Base-by-base conservation (phyloP, 2,797 vertebrate genomes). In the Mycteria americana region DNA sequence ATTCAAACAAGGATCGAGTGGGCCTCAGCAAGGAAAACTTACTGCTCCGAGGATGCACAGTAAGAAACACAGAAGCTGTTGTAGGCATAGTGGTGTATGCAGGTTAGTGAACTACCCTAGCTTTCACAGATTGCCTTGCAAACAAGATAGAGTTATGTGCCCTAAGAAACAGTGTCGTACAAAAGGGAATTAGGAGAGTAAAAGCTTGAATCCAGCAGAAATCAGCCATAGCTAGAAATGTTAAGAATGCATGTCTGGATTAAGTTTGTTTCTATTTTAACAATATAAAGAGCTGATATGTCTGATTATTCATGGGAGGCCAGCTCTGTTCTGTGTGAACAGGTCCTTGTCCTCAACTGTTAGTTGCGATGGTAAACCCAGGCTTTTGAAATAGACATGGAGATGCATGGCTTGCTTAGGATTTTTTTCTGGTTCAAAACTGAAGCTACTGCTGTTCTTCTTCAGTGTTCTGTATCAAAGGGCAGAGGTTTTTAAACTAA, bases 81-180 rank as follows among this genome's bases (percentile, higher is more conserved):
- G 96, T 99, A 75, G 99, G 99, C 97, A 99, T 99, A 24, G 99
- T 99, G 78, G 98, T 99, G 50, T 99, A 99, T 88, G 99, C 99
- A 97, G 99, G 99, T 99, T 85, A 97, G 98, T 97, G 67, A 76
- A 31, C 4, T 2, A 5, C 41, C 21, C 53, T 51, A 8, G 22
- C 31, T 94, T 76, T 67, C 54, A 35, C 39, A 62, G 10, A 7
- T 31, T 80, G 60, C 57, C 41, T 78, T 85, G 31, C 23, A 70
- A 67, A 57, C 28, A 74, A 17, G 35, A 7, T 37, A n/a, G 31
- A 31, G 13, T 64, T 77, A 18, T 3, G 13, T 65, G 23, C 33
- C 28, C 22, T 33, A 69, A 82, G 39, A 64, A 90, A 28, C 37
- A 62, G 19, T 19, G 7, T 57, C 0, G 0, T 63, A 25, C 39